Evolutionary conservation across 2,888 invertebrate genomes (phyloP).

Genomic region (Lysandra coridon): DNA sequence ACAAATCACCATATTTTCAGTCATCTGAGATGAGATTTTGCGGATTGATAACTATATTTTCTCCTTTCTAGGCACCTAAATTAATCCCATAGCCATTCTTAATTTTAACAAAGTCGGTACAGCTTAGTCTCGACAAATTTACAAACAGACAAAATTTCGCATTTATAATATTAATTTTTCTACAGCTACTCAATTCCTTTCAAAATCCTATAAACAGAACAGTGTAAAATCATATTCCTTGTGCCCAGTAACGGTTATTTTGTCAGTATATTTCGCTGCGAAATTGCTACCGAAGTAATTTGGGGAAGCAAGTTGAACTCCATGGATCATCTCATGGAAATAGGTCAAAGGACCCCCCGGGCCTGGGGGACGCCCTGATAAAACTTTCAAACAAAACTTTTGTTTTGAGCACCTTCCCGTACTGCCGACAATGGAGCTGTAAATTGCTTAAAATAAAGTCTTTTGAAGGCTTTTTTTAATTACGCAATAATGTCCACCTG

Average conservation of each 20-base stretch:
- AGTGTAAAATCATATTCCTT: neutral
- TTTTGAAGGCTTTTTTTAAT: slow-evolving; percentile 24
- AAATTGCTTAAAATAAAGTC: slow-evolving; percentile 38
- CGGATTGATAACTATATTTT: too few relatives aligned
- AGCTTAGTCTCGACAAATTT: too few relatives aligned
- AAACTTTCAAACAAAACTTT: slow-evolving; percentile 72
- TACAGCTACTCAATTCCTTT: neutral
- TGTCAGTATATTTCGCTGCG: neutral
- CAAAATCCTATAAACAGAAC: neutral
- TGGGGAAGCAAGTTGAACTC: slow-evolving; percentile 38
- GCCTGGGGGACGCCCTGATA: slow-evolving; percentile 65
- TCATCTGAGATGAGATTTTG: too few relatives aligned
- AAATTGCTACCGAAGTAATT: slow-evolving; percentile 25
- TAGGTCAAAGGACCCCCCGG: slow-evolving; percentile 71
- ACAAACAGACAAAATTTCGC: too few relatives aligned
- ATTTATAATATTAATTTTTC: too few relatives aligned
- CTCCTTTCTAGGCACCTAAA: too few relatives aligned
- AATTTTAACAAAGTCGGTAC: too few relatives aligned
- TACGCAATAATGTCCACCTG: slow-evolving; percentile 20
- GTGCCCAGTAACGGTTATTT: slow-evolving; percentile 3
- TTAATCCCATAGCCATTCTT: too few relatives aligned
- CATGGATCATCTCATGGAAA: slow-evolving; percentile 67
- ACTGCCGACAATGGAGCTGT: slow-evolving; percentile 46
- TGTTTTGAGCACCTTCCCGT: slow-evolving; percentile 73
- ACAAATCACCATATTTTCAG: too few relatives aligned